Evolutionary conservation across 37 sponge, comb jelly and placozoan species (phyloP).

Genomic region (Theonella swinhoei): DNA sequence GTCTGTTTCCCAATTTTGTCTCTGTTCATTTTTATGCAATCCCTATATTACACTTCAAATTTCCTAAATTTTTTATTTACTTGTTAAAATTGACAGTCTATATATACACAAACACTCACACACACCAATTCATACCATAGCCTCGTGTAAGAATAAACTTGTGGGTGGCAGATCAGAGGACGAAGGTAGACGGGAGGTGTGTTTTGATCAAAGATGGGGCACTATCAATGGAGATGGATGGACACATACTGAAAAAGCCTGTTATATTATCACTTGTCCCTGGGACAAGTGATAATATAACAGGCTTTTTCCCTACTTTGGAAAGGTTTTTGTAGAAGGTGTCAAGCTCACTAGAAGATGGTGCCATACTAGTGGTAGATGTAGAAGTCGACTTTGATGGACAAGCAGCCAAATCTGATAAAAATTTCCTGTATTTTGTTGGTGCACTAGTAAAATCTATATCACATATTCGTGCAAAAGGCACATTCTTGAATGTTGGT

Average conservation of each 20-base stretch:
- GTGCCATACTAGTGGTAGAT: constrained; percentile 4
- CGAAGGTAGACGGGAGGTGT: not conserved
- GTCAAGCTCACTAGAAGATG: constrained; percentile 9
- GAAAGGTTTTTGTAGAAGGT: constrained; percentile 5
- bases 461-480: constrained; percentile 29
- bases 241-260: not conserved
- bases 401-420: too few species aligned
- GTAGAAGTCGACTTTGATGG: too few species aligned
- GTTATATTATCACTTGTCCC: not conserved
- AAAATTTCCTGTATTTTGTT: constrained; percentile 26
- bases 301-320: constrained; percentile 3
- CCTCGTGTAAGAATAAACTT: too few species aligned
- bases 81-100: too few species aligned
- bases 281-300: constrained; percentile 28
- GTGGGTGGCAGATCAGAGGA: constrained; percentile 17
- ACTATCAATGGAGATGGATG: constrained; percentile 18
- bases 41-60: too few species aligned
- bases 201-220: constrained; percentile 8
- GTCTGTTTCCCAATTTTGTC: too few species aligned
- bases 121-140: too few species aligned
- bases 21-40: too few species aligned
- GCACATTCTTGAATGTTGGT: constrained; percentile 42
- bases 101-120: too few species aligned
- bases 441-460: constrained; percentile 74
- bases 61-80: too few species aligned